Evolutionary conservation across 2,113 vertebrate species (phyloP), one percentile per base, ranked within the genome.

Genomic region (Ageneiosus marmoratus): DNA sequence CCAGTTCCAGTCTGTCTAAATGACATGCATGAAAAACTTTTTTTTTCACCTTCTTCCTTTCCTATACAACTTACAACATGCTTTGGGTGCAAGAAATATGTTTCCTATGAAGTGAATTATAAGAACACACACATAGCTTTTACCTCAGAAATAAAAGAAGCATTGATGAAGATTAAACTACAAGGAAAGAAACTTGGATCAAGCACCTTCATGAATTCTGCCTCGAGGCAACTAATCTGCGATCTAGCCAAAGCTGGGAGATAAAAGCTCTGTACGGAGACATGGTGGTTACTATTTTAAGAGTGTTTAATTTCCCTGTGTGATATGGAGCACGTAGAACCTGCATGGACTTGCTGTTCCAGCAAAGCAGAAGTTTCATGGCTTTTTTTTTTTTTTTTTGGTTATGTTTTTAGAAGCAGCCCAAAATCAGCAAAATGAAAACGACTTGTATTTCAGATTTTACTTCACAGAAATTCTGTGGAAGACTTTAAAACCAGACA

Each of bases 321-420:
- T 89, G 89, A 89, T 90, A 80, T 86, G 0, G 53, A 73, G 87
- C 91, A 82, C 41, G 89, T 29, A 74, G 65, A 11, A 82, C 81
- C 18, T 88, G 90, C 56, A 83, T 75, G 29, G 89, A 86, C 90
- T 85, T 29, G 89, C 29, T 75, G 1, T 1, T 73, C 34, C 5
- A 77, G 41, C 82, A 72, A 83, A 84, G 83, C 86, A 81, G 32
- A 84, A 83, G 60, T 88, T 87, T 86, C 81, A 86, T 87, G 82
- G 60, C 53, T 5, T 81, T 60, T n/a, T n/a, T 83, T 24, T 10
- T 6, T 53, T 20, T 53, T 69, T 41, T 24, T 24, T 24, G 7
- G 1, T 29, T 20, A 22, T 32, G 2, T 60, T 83, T 84, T 81
- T 9, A 62, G n/a, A 81, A 22, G 18, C 58, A 51, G 48, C 27